Conservation (phyloP, 1,140 invertebrate species). For the Holotrichia oblita region DNA sequence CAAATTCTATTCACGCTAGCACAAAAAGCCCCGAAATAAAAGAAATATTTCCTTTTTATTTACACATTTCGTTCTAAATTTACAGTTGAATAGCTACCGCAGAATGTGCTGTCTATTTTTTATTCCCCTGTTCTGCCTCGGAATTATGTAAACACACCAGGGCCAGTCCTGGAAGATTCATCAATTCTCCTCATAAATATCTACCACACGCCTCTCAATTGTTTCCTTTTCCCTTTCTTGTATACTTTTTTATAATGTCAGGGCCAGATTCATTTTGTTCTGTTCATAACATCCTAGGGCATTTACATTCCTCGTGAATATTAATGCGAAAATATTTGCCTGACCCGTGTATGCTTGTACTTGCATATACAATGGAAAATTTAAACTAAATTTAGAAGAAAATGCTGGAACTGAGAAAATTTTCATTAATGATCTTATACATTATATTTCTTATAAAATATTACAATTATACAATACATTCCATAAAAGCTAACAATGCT, state of each 20-base stretch:
- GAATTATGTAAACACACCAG: conserved; percentile 26
- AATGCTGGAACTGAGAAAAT: no score
- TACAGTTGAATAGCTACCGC: conserved; percentile 34
- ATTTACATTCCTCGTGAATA: neutral
- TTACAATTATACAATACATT: no score
- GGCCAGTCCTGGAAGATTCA: conserved; percentile 15
- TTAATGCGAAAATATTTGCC: neutral
- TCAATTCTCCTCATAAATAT: conserved; percentile 29
- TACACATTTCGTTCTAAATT: conserved; percentile 27
- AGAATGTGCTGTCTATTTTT: conserved; percentile 30
- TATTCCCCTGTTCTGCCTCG: neutral
- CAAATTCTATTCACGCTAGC: neutral
- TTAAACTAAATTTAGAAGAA: no score
- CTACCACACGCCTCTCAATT: conserved; percentile 14
- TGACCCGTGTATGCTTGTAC: neutral
- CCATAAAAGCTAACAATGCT: no score
- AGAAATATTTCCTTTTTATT: conserved; percentile 21
- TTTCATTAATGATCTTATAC: no score
- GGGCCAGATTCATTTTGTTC: neutral
- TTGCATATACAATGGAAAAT: no score
- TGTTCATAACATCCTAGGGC: neutral
- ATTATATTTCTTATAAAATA: no score
- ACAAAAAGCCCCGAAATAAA: neutral
- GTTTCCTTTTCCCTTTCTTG: conserved; percentile 6
- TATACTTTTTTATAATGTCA: neutral